Evolutionary conservation across 2,113 vertebrate species (phyloP).

Genomic region (Polyodon spathula): DNA sequence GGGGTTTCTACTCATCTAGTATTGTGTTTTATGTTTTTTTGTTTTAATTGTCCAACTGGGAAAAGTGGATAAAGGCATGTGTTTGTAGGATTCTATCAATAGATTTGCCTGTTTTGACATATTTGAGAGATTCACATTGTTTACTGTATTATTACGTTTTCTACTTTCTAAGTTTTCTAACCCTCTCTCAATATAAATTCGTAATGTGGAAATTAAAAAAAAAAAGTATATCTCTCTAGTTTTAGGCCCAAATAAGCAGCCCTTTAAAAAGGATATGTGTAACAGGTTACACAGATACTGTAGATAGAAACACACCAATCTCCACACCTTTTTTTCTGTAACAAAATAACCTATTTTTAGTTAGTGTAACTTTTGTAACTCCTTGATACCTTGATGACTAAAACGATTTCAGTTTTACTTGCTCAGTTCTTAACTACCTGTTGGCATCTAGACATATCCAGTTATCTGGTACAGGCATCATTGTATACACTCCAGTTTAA

Average conservation of each 20-base stretch:
- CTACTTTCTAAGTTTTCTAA: no score
- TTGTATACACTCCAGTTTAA: not conserved
- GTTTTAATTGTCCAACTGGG: no score
- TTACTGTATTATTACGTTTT: no score
- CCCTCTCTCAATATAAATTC: no score
- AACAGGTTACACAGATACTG: constrained; percentile 23
- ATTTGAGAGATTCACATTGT: no score
- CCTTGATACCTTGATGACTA: no score
- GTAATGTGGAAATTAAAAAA: no score
- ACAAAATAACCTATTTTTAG: no score
- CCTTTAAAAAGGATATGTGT: constrained; percentile 45
- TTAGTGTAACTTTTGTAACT: no score
- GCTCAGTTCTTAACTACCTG: not conserved
- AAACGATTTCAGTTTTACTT: not conserved
- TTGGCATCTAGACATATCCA: not conserved
- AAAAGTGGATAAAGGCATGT: no score
- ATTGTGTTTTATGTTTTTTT: not conserved
- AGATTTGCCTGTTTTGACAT: no score
- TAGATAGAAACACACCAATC: constrained; percentile 1
- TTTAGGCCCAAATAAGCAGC: constrained; percentile 57
- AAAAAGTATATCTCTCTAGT: constrained; percentile 45
- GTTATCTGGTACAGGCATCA: not conserved
- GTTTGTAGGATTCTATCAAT: no score
- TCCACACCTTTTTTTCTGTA: constrained; percentile 7
- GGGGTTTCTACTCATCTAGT: not conserved